Evolutionary conservation across 2,888 invertebrate species (phyloP).

Genomic region (Phaedon cochleariae): DNA sequence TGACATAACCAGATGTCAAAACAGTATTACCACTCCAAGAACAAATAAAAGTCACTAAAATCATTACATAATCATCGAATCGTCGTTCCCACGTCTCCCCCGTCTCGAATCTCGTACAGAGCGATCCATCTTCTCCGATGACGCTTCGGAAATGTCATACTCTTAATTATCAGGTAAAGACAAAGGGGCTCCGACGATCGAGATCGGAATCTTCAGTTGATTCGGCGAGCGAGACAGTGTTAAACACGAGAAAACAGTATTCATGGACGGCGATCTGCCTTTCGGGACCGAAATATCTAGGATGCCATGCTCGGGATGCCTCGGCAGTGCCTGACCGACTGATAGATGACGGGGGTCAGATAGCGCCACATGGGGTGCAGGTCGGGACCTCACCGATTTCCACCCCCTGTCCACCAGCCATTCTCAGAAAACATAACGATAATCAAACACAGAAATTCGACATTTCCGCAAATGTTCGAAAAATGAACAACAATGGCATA

Average conservation of each 20-base stretch:
- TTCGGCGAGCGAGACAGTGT: slow-evolving; percentile 45
- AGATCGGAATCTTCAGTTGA: slow-evolving; percentile 43
- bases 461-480: no score
- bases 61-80: slow-evolving; percentile 1
- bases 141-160: slow-evolving; percentile 51
- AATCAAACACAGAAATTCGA: no score
- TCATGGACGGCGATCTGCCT: slow-evolving; percentile 40
- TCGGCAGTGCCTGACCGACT: slow-evolving; percentile 41
- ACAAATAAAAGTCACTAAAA: no score
- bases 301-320: slow-evolving; percentile 45
- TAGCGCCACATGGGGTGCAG: slow-evolving; percentile 36
- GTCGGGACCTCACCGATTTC: background rate
- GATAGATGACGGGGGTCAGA: slow-evolving; percentile 47
- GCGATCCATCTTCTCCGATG: slow-evolving; percentile 46
- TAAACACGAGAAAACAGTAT: slow-evolving; percentile 48
- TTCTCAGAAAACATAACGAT: background rate
- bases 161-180: slow-evolving; percentile 49
- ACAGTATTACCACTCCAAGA: no score
- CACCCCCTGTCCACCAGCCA: background rate
- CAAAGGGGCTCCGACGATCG: slow-evolving; percentile 37
- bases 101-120: slow-evolving; percentile 22
- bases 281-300: slow-evolving; percentile 43
- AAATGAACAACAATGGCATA: no score
- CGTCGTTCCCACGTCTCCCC: slow-evolving; percentile 10
- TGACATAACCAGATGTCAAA: no score